Percentiles rank a stretch among this genome's conserved stretches.
Conservation (phyloP, 2,797 vertebrate species). For the Adrianichthys oophorus region DNA sequence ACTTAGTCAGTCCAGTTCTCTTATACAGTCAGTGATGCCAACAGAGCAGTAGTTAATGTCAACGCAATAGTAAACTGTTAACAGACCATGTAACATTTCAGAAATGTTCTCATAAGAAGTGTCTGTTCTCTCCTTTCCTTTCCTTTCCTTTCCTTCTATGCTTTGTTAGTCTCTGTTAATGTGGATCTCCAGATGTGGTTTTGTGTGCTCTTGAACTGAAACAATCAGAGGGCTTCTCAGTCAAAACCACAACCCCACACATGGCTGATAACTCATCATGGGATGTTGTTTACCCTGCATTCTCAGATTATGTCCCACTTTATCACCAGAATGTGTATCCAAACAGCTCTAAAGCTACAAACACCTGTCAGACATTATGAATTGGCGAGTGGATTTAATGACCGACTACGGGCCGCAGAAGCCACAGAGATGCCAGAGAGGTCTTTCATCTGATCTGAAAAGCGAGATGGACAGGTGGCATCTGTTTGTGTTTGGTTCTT, state of each 20-base stretch:
- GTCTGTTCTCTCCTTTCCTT: too few relatives aligned
- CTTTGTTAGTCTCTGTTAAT: too few relatives aligned
- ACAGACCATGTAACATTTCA: too few relatives aligned
- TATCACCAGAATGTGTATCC: not conserved
- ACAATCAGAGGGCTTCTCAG: not conserved
- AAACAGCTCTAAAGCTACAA: conserved; percentile 1
- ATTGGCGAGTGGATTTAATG: not conserved
- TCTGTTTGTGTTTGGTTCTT: not conserved
- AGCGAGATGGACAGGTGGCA: not conserved
- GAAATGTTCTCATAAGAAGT: too few relatives aligned
- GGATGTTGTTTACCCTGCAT: not conserved
- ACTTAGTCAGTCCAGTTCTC: too few relatives aligned
- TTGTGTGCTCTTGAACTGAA: not conserved
- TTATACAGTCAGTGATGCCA: too few relatives aligned
- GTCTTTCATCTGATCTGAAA: not conserved
- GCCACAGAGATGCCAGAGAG: conserved; percentile 1
- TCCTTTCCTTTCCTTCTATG: too few relatives aligned
- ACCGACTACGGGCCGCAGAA: not conserved
- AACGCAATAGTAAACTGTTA: too few relatives aligned
- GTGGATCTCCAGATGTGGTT: too few relatives aligned
- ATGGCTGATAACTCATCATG: not conserved
- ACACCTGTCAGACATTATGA: conserved; percentile 2
- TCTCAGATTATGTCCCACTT: not conserved
- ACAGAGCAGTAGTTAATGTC: too few relatives aligned
- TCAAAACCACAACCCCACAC: not conserved